Base-by-base conservation (phyloP, 2,888 invertebrate genomes). In the Cryptocheilus praepositus region DNA sequence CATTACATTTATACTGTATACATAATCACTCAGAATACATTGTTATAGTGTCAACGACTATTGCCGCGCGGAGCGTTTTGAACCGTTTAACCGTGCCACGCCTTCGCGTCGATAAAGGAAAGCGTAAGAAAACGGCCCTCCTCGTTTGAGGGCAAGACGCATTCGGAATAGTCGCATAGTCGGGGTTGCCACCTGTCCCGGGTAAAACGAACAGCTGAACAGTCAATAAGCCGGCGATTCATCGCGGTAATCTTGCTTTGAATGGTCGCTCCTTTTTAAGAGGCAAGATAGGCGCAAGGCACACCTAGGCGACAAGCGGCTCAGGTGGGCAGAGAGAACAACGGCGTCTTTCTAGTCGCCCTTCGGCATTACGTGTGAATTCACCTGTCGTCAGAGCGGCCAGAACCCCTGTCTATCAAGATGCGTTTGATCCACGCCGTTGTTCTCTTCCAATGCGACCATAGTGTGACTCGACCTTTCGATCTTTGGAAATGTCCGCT, bases 161-260 rank as follows among this genome's bases (percentile, higher is more conserved):
- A 49, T 18, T 18, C 49, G 16, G 49, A 49, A 49, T 8, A 16
- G 49, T 49, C 49, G 49, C n/a, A 49, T 18, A 18, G 18, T 49
- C 18, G 21, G 28, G 46, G 43, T 13, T 19, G 54, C 65, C 77
- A 77, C 79, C 79, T 79, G 75, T 67, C 61, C 51, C 51, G 21
- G 57, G 61, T 4, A 49, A 45, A 57, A 55, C 63, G 65, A 79
- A 75, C 71, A 76, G 68, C 76, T 81, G 82, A 82, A 83, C 78
- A 76, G 81, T 76, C 76, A 81, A 81, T 78, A 81, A 74, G 73
- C 70, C 69, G 74, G 21, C 66, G 70, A 79, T 81, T 82, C 80
- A 81, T 71, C 72, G 62, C 73, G 79, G 75, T 80, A 80, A 82
- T 84, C 80, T 80, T 67, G 64, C 72, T 61, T 72, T 72, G 73